These are phyloP conservation scores for Gila orcuttii DNA, from an alignment of 2,113 vertebrate genomes.

Conservation along the genomic window DNA sequence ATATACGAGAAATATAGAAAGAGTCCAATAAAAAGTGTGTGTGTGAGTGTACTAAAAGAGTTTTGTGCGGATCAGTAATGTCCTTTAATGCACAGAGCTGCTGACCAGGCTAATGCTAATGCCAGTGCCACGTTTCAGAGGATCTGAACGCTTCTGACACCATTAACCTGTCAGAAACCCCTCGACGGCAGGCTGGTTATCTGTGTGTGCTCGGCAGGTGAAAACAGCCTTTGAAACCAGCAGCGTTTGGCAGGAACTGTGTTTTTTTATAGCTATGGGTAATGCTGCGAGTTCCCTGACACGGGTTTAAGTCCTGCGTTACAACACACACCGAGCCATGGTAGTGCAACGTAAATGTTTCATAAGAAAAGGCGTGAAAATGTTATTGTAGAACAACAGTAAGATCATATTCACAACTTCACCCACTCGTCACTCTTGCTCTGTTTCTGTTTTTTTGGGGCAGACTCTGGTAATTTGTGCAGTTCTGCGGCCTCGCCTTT, in stretches of 20 bases:
- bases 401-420: neutral
- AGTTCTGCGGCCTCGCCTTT: constrained; percentile 62
- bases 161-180: constrained; percentile 16
- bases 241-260: neutral
- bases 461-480: constrained; percentile 51
- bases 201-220: neutral
- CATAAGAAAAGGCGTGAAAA: constrained; percentile 7
- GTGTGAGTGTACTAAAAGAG: neutral
- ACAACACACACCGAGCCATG: constrained; percentile 28
- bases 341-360: constrained; percentile 37
- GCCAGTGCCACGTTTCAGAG: constrained; percentile 4
- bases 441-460: constrained; percentile 26
- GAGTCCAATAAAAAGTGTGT: neutral
- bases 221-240: neutral
- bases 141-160: neutral
- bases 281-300: constrained; percentile 5
- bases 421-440: neutral
- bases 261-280: neutral
- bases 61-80: constrained; percentile 5
- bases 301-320: neutral
- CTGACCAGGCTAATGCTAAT: constrained; percentile 19
- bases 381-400: neutral
- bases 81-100: constrained; percentile 20
- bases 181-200: neutral
- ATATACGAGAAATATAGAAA: neutral